Conservation (phyloP, 2,797 vertebrate species). For the Psittacula derbiana region DNA sequence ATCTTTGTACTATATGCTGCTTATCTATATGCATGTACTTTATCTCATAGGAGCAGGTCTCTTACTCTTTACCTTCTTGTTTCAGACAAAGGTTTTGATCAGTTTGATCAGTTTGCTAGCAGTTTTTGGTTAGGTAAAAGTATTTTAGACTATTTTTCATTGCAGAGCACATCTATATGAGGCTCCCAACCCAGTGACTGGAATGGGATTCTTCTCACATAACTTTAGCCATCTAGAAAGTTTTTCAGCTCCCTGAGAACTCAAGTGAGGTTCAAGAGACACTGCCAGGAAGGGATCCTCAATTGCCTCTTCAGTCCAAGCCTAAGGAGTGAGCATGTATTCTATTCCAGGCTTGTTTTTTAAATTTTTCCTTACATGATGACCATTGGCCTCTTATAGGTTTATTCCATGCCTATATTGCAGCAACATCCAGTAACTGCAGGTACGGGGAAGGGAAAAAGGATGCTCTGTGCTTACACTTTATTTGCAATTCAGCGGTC, state of each 20-base stretch:
- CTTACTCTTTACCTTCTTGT: background rate
- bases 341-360: background rate
- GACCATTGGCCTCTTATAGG: background rate
- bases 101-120: background rate
- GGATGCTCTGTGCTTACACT: background rate
- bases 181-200: background rate
- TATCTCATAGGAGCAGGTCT: background rate
- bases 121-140: background rate
- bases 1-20: background rate
- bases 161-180: background rate
- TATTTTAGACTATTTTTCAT: background rate
- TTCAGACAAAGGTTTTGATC: background rate
- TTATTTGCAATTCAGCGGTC: background rate
- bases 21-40: background rate
- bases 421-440: background rate
- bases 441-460: background rate
- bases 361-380: background rate
- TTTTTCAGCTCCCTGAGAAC: background rate
- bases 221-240: background rate
- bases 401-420: background rate
- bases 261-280: background rate
- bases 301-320: background rate
- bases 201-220: background rate
- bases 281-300: background rate
- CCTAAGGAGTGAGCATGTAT: background rate